Conservation (phyloP, 2,888 invertebrate genomes). For the Acleris literana region DNA sequence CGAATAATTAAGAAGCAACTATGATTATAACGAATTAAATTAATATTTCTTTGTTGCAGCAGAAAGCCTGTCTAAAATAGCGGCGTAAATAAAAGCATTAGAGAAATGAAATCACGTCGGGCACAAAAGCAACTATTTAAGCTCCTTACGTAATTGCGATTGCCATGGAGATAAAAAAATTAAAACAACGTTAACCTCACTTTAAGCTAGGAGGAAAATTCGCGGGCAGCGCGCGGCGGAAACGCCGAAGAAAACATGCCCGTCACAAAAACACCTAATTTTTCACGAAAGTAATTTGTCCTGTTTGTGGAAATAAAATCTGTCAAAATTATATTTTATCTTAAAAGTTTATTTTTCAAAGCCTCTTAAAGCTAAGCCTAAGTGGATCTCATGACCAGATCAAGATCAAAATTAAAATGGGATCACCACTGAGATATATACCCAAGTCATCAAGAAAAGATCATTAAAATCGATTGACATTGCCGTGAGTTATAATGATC, state of each 20-base stretch:
- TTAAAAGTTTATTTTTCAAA: constrained; percentile 3
- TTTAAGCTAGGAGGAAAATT: constrained; percentile 8
- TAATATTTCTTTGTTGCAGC: constrained; percentile 7
- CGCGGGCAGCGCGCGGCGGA: background rate
- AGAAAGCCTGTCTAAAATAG: background rate
- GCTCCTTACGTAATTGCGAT: constrained; percentile 3
- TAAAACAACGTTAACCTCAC: constrained; percentile 15
- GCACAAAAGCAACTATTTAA: constrained; percentile 18
- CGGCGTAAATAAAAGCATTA: constrained; percentile 3
- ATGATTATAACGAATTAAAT: background rate
- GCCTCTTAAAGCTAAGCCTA: background rate
- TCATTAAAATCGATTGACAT: too few species aligned
- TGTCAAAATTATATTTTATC: constrained; percentile 7
- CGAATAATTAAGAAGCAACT: too few species aligned
- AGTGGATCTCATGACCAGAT: too few species aligned
- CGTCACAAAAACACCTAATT: constrained; percentile 14
- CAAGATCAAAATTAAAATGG: too few species aligned
- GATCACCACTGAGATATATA: too few species aligned
- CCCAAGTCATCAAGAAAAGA: too few species aligned
- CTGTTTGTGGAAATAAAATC: constrained; percentile 9
- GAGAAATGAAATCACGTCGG: background rate
- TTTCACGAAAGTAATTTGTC: constrained; percentile 17
- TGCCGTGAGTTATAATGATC: too few species aligned
- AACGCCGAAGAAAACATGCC: constrained; percentile 3
- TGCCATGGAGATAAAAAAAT: constrained; percentile 5